Conservation (phyloP, 2,888 invertebrate genomes). For the Ethmia dodecea region DNA sequence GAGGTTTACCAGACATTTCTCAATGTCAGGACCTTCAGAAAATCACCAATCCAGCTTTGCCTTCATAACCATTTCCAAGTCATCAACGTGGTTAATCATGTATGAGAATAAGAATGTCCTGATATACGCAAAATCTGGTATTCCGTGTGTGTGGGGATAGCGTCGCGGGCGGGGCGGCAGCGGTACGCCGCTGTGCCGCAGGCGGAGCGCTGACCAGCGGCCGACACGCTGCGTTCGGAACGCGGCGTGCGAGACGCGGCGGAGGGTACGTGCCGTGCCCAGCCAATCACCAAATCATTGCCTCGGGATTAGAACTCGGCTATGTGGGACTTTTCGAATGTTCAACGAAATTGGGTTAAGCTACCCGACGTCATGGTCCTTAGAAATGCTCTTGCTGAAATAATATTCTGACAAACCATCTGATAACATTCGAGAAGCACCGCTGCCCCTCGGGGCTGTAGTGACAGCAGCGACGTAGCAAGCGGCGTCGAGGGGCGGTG, state of each 20-base stretch:
- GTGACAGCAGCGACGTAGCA: background rate
- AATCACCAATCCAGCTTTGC: too few species aligned
- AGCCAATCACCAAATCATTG: too few species aligned
- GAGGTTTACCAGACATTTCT: constrained; percentile 42
- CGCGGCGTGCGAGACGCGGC: constrained; percentile 24
- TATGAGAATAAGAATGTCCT: background rate
- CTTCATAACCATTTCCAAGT: too few species aligned
- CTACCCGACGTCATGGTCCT: background rate
- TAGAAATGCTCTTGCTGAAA: background rate
- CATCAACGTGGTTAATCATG: too few species aligned
- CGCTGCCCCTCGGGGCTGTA: background rate
- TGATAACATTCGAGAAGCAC: background rate
- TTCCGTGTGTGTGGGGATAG: constrained; percentile 39
- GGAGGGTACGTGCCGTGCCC: constrained; percentile 16
- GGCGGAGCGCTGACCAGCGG: constrained; percentile 36
- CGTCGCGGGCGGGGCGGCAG: constrained; percentile 29
- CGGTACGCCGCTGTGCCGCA: constrained; percentile 54
- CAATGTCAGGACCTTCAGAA: constrained; percentile 28
- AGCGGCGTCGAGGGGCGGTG: constrained; percentile 5
- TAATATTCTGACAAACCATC: background rate
- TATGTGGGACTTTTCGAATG: constrained; percentile 1
- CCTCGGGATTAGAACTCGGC: background rate
- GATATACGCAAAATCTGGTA: constrained; percentile 38
- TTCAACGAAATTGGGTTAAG: background rate
- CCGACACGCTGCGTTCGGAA: constrained; percentile 16